Base-by-base conservation (phyloP, 2,113 vertebrate genomes). In the Patagioenas fasciata region DNA sequence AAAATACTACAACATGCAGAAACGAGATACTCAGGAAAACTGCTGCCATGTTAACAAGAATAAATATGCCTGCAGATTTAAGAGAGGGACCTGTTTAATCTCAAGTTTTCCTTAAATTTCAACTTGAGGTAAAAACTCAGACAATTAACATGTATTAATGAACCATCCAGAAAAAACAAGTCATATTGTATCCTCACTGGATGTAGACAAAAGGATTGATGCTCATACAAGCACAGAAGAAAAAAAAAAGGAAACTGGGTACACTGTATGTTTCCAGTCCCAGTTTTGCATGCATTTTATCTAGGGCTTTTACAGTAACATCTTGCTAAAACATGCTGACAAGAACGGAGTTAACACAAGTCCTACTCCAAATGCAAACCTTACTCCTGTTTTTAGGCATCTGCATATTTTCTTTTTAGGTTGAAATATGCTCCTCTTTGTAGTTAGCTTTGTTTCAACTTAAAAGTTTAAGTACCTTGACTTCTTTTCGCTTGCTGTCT, bases 401-500 rank as follows among this genome's bases (percentile, higher is more conserved):
- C 13, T n/a, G 71, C 3, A 18, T 26, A 21, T n/a, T 65, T 51
- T 44, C 11, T 57, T 84, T 53, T 26, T 50, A 77, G 28, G 58
- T 10, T 74, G n/a, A 54, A 85, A 91, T 93, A 70, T 4, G 13
- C 4, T 81, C 9, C 20, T 81, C 32, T 84, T 24, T 14, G 29
- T 6, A 32, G 32, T 13, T 48, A 79, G 11, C 5, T 42, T 64
- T 67, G 29, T 26, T 26, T 60, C 6, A 0, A 17, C 19, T 29
- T 67, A 71, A 8, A 82, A 80, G 42, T 87, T 54, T 42, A 67
- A 74, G 62, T 96, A 98, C 98, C 98, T 98, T 98, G 73, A 96
- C 73, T 96, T 98, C 98, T 11, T 97, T 98, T 44, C 99, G 98
- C 64, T 98, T 98, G 93, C 98, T 96, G 15, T 99, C 99, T 82